These are phyloP conservation scores for Xestobium rufovillosum DNA, from an alignment of 2,888 invertebrate genomes.

Conservation along the genomic window DNA sequence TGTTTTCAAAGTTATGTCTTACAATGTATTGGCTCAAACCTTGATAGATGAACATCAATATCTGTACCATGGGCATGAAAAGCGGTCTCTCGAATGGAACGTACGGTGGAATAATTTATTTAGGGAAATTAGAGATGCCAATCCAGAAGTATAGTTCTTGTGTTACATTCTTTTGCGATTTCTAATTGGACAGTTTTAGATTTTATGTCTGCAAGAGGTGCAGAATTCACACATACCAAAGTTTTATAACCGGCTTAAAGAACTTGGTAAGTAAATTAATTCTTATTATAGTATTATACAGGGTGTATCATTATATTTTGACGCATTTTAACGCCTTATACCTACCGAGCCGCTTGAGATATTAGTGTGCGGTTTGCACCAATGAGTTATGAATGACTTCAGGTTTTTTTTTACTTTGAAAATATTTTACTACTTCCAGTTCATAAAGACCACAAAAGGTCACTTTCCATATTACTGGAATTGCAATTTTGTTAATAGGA, in stretches of 20 bases:
- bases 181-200: constrained; percentile 46
- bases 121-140: constrained; percentile 49
- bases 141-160: constrained; percentile 50
- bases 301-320: too few relatives aligned
- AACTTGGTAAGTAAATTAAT: constrained; percentile 27
- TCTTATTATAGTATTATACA: too few relatives aligned
- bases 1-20: constrained; percentile 66
- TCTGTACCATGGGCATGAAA: constrained; percentile 59
- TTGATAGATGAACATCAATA: constrained; percentile 65
- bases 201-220: constrained; percentile 87
- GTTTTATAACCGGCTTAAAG: constrained; percentile 49
- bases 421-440: too few relatives aligned
- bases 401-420: too few relatives aligned
- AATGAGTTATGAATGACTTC: too few relatives aligned
- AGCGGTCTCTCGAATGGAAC: constrained; percentile 60
- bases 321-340: too few relatives aligned
- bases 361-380: too few relatives aligned
- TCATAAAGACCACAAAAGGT: too few relatives aligned
- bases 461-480: too few relatives aligned
- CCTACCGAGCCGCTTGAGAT: too few relatives aligned
- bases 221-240: constrained; percentile 59
- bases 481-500: too few relatives aligned
- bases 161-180: constrained; percentile 4
- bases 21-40: constrained; percentile 83
- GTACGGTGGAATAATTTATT: constrained; percentile 52